A percentile compares a stretch with the other conserved stretches of the same genome.
Evolutionary conservation across 2,113 vertebrate species (phyloP).

Genomic region (Hemichromis elongatus): DNA sequence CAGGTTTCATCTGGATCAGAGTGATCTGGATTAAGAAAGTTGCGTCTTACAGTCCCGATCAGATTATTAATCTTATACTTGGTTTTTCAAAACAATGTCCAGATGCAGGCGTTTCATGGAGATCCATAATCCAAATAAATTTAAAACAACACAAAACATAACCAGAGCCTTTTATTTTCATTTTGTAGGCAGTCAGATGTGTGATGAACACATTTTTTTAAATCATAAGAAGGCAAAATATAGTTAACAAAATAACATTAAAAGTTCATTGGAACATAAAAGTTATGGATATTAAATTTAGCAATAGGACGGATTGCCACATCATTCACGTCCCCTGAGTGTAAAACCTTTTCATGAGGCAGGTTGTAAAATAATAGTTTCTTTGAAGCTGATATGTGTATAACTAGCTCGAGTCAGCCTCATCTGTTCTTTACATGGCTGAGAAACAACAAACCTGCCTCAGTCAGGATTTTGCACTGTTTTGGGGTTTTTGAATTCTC

Average conservation of each 20-base stretch:
- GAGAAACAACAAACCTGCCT: background rate
- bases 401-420: background rate
- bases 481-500: background rate
- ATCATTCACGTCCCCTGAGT: background rate
- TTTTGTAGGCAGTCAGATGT: background rate
- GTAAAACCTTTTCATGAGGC: background rate
- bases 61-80: background rate
- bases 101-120: background rate
- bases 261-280: background rate
- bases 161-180: background rate
- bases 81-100: background rate
- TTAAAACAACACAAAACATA: background rate
- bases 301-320: background rate
- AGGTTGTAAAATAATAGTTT: background rate
- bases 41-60: background rate
- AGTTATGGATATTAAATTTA: background rate
- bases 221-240: background rate
- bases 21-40: background rate
- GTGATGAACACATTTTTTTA: background rate
- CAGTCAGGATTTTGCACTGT: background rate
- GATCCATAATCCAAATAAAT: background rate
- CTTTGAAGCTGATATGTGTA: background rate
- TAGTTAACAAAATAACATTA: accelerated
- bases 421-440: background rate
- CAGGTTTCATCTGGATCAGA: background rate